Evolutionary conservation across 2,797 vertebrate species (phyloP).

Genomic region (Schizopygopsis malacanthus): DNA sequence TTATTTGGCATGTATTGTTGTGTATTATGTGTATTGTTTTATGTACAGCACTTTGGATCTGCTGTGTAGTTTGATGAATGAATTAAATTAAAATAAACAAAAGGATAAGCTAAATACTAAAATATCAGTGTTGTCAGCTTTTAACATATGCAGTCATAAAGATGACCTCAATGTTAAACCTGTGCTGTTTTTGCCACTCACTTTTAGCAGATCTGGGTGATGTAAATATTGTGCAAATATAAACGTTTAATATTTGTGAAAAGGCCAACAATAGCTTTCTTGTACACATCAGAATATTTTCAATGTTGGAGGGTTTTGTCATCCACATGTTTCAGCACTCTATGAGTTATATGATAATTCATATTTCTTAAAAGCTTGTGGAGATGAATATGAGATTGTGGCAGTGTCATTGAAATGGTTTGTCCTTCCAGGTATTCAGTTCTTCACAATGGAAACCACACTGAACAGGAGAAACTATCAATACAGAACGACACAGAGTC

Average conservation of each 20-base stretch:
- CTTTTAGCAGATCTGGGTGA: background rate
- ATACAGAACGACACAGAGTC: constrained; percentile 87
- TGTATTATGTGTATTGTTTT: background rate
- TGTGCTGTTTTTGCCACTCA: background rate
- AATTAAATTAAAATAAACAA: background rate
- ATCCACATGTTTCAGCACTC: background rate
- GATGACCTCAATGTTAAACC: background rate
- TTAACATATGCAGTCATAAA: background rate
- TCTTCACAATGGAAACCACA: constrained; percentile 86
- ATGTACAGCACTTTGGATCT: background rate
- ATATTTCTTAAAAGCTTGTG: background rate
- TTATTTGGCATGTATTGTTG: background rate
- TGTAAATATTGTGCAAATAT: background rate
- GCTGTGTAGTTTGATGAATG: background rate
- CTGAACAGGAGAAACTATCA: constrained; percentile 85
- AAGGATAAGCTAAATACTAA: background rate
- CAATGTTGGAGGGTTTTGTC: background rate
- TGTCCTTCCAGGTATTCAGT: constrained; percentile 84
- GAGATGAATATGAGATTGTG: background rate
- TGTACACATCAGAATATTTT: background rate
- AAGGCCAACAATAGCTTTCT: constrained; percentile 10
- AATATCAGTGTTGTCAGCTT: background rate
- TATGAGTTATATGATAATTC: background rate
- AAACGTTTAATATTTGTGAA: background rate
- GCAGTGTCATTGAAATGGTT: background rate